Conservation (phyloP, 37 sponge, comb jelly and placozoan genomes). For the Tethya wilhelma region DNA sequence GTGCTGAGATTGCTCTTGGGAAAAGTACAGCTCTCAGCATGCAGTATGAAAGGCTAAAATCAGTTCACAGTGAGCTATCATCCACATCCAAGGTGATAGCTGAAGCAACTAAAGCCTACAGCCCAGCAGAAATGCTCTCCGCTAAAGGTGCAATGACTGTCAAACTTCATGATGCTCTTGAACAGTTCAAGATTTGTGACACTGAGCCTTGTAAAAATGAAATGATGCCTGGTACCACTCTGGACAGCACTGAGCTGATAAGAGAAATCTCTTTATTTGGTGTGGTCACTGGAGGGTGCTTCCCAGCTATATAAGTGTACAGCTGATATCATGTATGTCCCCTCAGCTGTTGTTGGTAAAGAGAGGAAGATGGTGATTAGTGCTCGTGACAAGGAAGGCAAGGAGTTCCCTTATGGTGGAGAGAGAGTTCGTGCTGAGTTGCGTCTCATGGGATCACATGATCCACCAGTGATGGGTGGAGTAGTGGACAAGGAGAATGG, state of each 20-base stretch:
- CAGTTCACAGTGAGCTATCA: neutral
- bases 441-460: conserved; percentile 9
- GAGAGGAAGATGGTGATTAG: conserved; percentile 16
- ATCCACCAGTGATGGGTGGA: neutral
- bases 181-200: conserved; percentile 7
- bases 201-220: conserved; percentile 15
- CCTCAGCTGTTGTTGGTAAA: conserved; percentile 4
- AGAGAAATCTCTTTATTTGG: neutral
- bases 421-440: conserved; percentile 16
- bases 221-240: neutral
- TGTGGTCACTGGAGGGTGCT: conserved; percentile 12
- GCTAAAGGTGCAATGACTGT: conserved; percentile 13
- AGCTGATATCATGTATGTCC: neutral
- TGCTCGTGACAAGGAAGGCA: conserved; percentile 14
- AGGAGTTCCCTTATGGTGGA: conserved; percentile 24
- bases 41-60: conserved; percentile 26
- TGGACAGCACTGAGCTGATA: neutral
- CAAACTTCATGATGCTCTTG: conserved; percentile 9
- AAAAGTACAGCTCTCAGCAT: conserved; percentile 20
- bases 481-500: conserved; percentile 33
- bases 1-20: conserved; percentile 16
- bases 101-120: neutral
- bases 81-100: neutral
- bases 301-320: neutral
- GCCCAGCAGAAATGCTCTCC: conserved; percentile 43